These are phyloP conservation scores for Cerastis rubricosa DNA, from an alignment of 2,888 invertebrate species.

Conservation along the genomic window DNA sequence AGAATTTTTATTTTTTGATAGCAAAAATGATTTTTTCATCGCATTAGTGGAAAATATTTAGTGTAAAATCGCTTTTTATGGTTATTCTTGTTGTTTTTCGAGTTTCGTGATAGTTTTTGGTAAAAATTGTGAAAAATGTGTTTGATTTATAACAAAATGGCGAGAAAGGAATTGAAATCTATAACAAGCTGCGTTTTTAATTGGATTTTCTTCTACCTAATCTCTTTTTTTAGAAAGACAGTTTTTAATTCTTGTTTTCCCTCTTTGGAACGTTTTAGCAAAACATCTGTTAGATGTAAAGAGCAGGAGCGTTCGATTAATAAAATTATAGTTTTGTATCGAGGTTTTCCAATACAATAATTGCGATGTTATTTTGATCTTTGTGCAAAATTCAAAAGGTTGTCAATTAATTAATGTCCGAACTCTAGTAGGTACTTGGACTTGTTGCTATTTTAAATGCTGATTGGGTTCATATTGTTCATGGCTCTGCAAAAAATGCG, in stretches of 20 bases:
- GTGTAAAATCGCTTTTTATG: slow-evolving; percentile 3
- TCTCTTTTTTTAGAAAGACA: slow-evolving; percentile 15
- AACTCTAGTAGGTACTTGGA: background rate
- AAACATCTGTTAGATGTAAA: background rate
- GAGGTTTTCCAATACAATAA: background rate
- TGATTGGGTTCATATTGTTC: background rate
- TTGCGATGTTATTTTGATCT: background rate
- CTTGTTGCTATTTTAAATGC: background rate
- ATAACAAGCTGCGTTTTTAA: slow-evolving; percentile 25
- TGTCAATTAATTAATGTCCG: background rate
- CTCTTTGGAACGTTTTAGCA: background rate
- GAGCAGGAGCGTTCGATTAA: background rate
- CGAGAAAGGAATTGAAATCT: slow-evolving; percentile 43
- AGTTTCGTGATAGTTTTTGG: background rate
- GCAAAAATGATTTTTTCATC: slow-evolving; percentile 24
- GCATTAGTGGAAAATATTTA: slow-evolving; percentile 5
- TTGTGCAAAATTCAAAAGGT: background rate
- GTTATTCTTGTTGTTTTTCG: background rate
- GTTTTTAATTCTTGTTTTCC: slow-evolving; percentile 19
- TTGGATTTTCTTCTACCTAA: slow-evolving; percentile 33
- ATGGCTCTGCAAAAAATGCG: background rate
- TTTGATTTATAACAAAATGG: slow-evolving; percentile 44
- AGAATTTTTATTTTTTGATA: slow-evolving; percentile 33
- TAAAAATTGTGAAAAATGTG: slow-evolving; percentile 31
- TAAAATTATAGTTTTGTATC: slow-evolving; percentile 2